These are phyloP conservation scores for Stegodyphus dumicola DNA, from an alignment of 1,140 invertebrate genomes.

Conservation along the genomic window DNA sequence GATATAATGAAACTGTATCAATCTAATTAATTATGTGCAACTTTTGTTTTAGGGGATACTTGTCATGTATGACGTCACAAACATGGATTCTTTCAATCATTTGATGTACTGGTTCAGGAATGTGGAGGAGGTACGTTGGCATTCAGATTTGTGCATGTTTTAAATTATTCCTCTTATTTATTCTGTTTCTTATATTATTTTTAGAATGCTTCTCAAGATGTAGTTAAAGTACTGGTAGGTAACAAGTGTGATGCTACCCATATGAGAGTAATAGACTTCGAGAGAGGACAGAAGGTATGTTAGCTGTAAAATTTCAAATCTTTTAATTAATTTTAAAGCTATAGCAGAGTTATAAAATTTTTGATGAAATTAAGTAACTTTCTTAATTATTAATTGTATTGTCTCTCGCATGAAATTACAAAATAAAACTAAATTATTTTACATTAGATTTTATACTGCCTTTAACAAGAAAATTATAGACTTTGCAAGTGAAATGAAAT, in stretches of 20 bases:
- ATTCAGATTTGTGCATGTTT: not conserved
- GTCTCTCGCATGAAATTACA: no score
- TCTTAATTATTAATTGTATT: no score
- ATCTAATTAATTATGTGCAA: no score
- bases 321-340: no score
- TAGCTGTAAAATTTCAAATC: no score
- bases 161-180: not conserved
- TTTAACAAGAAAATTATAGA: no score
- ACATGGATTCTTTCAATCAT: conserved; percentile 87
- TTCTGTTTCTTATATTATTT: conserved; percentile 32
- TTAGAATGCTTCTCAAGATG: conserved; percentile 86
- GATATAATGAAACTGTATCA: not conserved
- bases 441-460: no score
- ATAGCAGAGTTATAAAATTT: no score
- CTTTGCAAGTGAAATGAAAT: no score
- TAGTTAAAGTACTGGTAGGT: conserved; percentile 85
- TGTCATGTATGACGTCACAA: conserved; percentile 87
- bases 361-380: no score
- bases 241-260: conserved; percentile 85
- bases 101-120: conserved; percentile 86
- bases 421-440: no score
- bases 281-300: conserved; percentile 72
- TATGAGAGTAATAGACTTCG: conserved; percentile 79
- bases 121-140: conserved; percentile 78
- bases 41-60: conserved; percentile 77